Evolutionary conservation across 30 jellyfish, hydroid and myxozoan species (phyloP).

Genomic region (Pelagia noctiluca): DNA sequence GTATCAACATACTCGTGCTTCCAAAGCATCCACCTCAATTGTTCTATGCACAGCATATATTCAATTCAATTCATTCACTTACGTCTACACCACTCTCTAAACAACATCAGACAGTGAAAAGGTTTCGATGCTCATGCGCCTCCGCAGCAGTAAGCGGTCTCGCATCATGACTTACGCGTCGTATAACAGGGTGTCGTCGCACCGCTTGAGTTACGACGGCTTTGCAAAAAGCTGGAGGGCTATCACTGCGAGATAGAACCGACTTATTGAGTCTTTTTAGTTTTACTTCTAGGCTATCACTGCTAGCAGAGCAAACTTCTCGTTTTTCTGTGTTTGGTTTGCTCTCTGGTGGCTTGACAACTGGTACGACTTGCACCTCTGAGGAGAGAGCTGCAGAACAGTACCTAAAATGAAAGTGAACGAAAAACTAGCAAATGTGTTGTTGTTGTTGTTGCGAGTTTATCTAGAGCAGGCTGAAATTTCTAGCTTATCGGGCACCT

Average conservation of each 20-base stretch:
- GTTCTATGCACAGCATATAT: constrained; percentile 10
- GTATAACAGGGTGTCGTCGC: constrained; percentile 78
- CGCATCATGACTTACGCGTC: constrained; percentile 73
- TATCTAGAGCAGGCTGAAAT: too few species aligned
- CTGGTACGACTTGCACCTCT: constrained; percentile 88
- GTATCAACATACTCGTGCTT: too few species aligned
- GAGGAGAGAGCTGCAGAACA: constrained; percentile 59
- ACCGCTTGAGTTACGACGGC: constrained; percentile 32
- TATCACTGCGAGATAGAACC: constrained; percentile 47
- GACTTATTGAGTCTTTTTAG: constrained; percentile 59
- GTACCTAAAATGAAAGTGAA: too few species aligned
- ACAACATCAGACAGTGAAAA: constrained; percentile 25
- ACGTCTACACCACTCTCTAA: not conserved
- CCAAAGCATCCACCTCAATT: not conserved
- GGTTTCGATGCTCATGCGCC: constrained; percentile 56
- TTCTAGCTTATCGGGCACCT: too few species aligned
- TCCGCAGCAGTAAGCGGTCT: constrained; percentile 86
- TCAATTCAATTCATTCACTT: not conserved
- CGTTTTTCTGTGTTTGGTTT: not conserved
- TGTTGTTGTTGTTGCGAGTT: too few species aligned
- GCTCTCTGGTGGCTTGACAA: constrained; percentile 52
- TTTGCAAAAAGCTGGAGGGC: constrained; percentile 62
- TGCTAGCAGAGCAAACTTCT: constrained; percentile 4
- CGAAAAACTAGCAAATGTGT: too few species aligned
- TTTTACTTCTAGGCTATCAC: constrained; percentile 57